A percentile compares a stretch with the other conserved stretches of the same genome.
These are phyloP conservation scores for Lutjanus campechanus DNA, from an alignment of 2,797 vertebrate species.

Conservation along the genomic window DNA sequence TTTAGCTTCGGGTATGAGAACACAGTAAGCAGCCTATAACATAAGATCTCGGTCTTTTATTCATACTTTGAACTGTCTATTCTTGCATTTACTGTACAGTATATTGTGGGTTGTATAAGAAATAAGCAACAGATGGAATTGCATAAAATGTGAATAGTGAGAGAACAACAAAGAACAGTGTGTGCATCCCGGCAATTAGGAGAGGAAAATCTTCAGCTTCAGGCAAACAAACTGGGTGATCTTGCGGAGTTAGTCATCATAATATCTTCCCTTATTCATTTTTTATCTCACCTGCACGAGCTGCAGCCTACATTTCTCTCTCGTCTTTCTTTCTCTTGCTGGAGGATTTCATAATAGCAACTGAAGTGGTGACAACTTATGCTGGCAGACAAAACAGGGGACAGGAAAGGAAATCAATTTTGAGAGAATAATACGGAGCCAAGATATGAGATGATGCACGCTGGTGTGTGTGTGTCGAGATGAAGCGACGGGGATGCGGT, in stretches of 20 bases:
- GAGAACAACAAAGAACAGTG: slow-evolving; percentile 35
- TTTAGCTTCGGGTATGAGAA: slow-evolving; percentile 38
- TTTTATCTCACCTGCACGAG: slow-evolving; percentile 23
- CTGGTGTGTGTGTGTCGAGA: slow-evolving; percentile 32
- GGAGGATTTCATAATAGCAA: slow-evolving; percentile 33
- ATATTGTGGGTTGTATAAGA: slow-evolving; percentile 14
- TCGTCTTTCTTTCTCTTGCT: slow-evolving; percentile 8
- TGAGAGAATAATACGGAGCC: slow-evolving; percentile 37
- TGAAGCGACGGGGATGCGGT: slow-evolving; percentile 24
- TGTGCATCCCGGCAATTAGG: slow-evolving; percentile 31
- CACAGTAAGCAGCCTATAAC: slow-evolving; percentile 19
- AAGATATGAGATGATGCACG: slow-evolving; percentile 34
- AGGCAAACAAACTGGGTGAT: slow-evolving; percentile 27
- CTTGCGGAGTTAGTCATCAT: slow-evolving; percentile 10
- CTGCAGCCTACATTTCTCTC: slow-evolving; percentile 7
- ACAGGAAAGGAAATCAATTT: slow-evolving; percentile 57
- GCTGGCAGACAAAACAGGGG: slow-evolving; percentile 42
- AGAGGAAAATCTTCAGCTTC: slow-evolving; percentile 24
- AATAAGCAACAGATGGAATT: slow-evolving; percentile 7
- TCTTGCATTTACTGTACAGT: slow-evolving; percentile 30
- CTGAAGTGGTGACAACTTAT: slow-evolving; percentile 46
- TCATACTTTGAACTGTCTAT: slow-evolving; percentile 42
- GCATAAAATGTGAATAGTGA: slow-evolving; percentile 25
- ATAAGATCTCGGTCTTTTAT: slow-evolving; percentile 21
- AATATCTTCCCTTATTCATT: slow-evolving; percentile 7